Evolutionary conservation across 2,797 vertebrate genomes (phyloP).

Genomic region (Chrysocyon brachyurus): DNA sequence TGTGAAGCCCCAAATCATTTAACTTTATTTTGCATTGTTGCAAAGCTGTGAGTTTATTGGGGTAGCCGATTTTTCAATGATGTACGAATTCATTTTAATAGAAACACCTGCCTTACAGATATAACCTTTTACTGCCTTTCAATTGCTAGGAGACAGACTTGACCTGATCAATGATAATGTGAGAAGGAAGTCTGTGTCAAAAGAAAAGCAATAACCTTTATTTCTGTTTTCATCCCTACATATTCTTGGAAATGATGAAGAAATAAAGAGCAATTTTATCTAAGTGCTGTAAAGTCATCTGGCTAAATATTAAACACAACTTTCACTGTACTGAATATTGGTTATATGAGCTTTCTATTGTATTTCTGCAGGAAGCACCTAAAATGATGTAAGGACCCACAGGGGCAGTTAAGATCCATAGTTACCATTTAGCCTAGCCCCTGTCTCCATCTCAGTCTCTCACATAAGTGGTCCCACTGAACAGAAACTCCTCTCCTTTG

Average conservation of each 20-base stretch:
- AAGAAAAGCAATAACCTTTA: conserved; percentile 62
- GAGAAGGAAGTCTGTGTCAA: conserved; percentile 51
- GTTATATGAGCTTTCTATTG: conserved; percentile 52
- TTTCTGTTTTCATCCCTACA: conserved; percentile 64
- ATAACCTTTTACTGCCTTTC: conserved; percentile 46
- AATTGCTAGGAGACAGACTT: neutral
- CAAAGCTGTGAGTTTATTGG: conserved; percentile 41
- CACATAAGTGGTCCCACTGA: neutral
- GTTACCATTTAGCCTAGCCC: neutral
- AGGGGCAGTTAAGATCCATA: neutral
- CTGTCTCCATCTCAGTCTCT: neutral
- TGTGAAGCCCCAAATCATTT: conserved; percentile 16
- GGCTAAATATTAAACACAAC: conserved; percentile 70
- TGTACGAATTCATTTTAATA: neutral
- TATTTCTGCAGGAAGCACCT: neutral
- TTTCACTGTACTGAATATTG: conserved; percentile 6
- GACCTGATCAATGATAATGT: conserved; percentile 5
- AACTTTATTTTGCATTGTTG: neutral
- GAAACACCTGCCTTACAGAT: conserved; percentile 22
- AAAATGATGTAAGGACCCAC: neutral
- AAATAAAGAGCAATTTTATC: conserved; percentile 72
- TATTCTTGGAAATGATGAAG: conserved; percentile 58
- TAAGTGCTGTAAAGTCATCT: conserved; percentile 65
- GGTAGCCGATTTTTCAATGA: conserved; percentile 12
- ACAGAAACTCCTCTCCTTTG: neutral